Evolutionary conservation across 1,140 invertebrate genomes (phyloP).

Genomic region (Aporrectodea caliginosa): DNA sequence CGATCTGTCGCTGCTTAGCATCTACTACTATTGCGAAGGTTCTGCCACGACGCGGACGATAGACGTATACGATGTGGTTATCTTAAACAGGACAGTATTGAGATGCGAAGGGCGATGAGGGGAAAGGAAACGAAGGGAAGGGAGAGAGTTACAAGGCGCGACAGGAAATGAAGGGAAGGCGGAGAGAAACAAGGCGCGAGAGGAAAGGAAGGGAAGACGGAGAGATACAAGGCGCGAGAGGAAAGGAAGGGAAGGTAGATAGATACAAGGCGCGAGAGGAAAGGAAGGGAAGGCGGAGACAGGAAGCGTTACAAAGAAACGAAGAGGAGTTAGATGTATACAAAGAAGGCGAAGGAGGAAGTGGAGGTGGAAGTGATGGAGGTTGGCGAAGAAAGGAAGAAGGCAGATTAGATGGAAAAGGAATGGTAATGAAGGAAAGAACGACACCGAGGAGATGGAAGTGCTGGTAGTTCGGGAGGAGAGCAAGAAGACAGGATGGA

Average conservation of each 20-base stretch:
- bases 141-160: too few relatives aligned
- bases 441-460: not conserved
- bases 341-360: not conserved
- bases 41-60: too few relatives aligned
- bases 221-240: not conserved
- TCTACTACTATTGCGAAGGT: too few relatives aligned
- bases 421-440: not conserved
- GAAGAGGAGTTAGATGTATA: not conserved
- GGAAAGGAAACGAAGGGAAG: too few relatives aligned
- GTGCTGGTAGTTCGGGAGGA: too few relatives aligned
- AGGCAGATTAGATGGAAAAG: not conserved
- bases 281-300: not conserved
- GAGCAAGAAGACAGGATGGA: not conserved
- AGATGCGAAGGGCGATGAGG: too few relatives aligned
- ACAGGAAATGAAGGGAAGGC: too few relatives aligned
- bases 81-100: too few relatives aligned
- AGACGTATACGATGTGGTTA: too few relatives aligned
- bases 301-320: not conserved
- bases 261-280: not conserved
- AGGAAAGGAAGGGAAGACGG: not conserved
- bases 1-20: too few relatives aligned
- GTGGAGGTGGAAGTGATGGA: not conserved
- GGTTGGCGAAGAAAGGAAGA: not conserved
- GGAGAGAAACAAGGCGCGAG: not conserved
- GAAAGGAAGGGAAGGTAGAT: not conserved